Percentiles rank a stretch among this genome's conserved stretches.
Conservation (phyloP, 2,797 vertebrate species). For the Antennarius maculatus region DNA sequence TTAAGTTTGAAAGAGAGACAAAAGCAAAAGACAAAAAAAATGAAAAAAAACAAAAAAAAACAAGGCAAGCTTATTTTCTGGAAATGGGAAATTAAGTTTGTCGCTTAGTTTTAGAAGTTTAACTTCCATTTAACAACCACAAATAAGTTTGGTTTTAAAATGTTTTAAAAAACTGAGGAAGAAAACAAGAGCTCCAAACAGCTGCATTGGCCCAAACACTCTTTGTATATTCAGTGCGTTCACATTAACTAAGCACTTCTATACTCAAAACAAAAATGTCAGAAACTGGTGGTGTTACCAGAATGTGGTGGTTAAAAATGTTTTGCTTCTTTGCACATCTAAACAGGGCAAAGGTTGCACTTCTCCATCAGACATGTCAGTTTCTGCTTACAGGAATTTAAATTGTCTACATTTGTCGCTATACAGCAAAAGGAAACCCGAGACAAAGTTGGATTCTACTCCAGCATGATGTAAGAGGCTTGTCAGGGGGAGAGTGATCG, state of each 20-base stretch:
- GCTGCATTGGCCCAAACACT: constrained; percentile 33
- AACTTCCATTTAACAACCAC: too few relatives aligned
- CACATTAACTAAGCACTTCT: constrained; percentile 30
- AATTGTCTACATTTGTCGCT: constrained; percentile 29
- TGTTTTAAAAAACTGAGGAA: background rate
- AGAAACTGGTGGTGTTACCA: constrained; percentile 37
- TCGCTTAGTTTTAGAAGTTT: background rate
- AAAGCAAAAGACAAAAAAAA: too few relatives aligned
- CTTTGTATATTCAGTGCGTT: constrained; percentile 12
- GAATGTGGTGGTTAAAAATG: constrained; percentile 16
- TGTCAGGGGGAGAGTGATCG: constrained; percentile 57
- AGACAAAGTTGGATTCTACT: constrained; percentile 36
- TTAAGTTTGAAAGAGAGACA: too few relatives aligned
- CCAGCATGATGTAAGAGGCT: constrained; percentile 41
- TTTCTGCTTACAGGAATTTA: constrained; percentile 47
- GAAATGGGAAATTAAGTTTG: background rate
- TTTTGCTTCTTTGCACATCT: constrained; percentile 22
- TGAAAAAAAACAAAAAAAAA: too few relatives aligned
- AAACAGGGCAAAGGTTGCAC: constrained; percentile 37
- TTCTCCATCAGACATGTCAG: constrained; percentile 20
- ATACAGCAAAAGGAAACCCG: constrained; percentile 52
- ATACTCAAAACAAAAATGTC: constrained; percentile 27
- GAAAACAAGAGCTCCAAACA: constrained; percentile 20
- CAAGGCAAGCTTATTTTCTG: too few relatives aligned
- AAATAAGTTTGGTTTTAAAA: background rate